These are phyloP conservation scores for Drosophila sucinea DNA, from an alignment of 1,140 invertebrate species.

Conservation along the genomic window DNA sequence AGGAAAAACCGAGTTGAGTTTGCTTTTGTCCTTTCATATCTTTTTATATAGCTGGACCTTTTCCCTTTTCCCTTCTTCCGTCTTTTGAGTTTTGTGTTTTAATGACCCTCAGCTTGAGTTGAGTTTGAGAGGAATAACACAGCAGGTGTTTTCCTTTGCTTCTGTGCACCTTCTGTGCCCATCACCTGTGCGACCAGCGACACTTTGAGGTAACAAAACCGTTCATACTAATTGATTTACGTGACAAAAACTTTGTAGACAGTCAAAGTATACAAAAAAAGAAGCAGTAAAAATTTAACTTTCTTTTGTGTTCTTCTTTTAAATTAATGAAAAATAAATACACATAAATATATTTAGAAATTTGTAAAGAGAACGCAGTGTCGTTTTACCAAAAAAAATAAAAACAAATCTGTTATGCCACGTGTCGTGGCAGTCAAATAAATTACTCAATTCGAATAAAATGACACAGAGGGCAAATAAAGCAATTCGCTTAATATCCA, in stretches of 20 bases:
- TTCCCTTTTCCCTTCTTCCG: neutral
- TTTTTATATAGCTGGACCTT: neutral
- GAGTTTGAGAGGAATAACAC: slow-evolving; percentile 9
- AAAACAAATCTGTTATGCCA: neutral
- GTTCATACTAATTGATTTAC: slow-evolving; percentile 68
- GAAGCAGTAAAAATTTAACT: slow-evolving; percentile 18
- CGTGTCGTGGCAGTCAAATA: slow-evolving; percentile 28
- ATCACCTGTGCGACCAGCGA: neutral
- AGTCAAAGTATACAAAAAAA: slow-evolving; percentile 12
- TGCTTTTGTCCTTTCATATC: neutral
- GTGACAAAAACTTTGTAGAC: slow-evolving; percentile 73
- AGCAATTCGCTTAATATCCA: slow-evolving; percentile 58
- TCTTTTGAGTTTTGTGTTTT: neutral
- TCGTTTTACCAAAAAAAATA: neutral
- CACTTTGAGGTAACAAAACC: slow-evolving; percentile 2
- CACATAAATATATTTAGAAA: slow-evolving; percentile 2
- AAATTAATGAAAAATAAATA: slow-evolving; percentile 59
- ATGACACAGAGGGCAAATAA: slow-evolving; percentile 47
- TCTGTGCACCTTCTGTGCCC: neutral
- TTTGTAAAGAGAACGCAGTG: neutral
- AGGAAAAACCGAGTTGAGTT: neutral
- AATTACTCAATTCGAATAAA: slow-evolving; percentile 58
- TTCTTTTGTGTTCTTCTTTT: slow-evolving; percentile 17
- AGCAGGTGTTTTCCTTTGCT: slow-evolving; percentile 9
- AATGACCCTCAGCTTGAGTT: slow-evolving; percentile 1